phyloP scores from a whole-genome alignment of 2,113 vertebrate genomes.

The Dolichallabes microphthalmus region DNA sequence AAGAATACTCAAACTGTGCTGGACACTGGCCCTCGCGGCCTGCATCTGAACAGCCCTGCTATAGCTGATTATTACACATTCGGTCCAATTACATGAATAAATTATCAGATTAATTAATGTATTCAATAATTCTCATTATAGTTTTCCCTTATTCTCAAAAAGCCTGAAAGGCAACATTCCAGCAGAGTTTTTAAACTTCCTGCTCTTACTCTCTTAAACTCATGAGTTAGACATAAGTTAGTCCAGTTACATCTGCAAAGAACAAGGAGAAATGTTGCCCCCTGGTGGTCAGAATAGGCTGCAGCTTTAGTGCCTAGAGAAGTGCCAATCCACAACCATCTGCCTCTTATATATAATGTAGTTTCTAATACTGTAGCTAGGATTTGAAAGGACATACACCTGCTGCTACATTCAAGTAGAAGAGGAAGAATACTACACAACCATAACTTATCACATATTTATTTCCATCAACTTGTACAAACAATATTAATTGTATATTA shows the following conservation, averaged over 20 bases:
- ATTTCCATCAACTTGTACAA: not conserved
- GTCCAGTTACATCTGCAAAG: too few species aligned
- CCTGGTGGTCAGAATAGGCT: slow-evolving; percentile 7
- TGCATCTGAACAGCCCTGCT: too few species aligned
- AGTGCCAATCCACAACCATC: not conserved
- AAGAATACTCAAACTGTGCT: too few species aligned
- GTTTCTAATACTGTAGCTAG: not conserved
- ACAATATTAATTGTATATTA: not conserved
- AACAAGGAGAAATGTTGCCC: not conserved
- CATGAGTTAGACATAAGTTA: not conserved
- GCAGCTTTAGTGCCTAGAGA: not conserved
- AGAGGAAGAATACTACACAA: not conserved
- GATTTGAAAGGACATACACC: not conserved
- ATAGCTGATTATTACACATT: not conserved
- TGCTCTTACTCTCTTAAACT: not conserved
- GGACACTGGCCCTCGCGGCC: too few species aligned
- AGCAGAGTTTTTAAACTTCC: not conserved
- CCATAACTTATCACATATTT: not conserved
- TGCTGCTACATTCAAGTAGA: not conserved
- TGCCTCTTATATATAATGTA: not conserved
- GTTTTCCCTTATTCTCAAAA: not conserved
- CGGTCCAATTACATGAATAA: not conserved
- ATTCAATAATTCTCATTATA: not conserved
- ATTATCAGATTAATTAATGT: not conserved
- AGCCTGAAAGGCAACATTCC: not conserved